Percentiles rank a stretch among this genome's conserved stretches.
Evolutionary conservation across 2,113 vertebrate species (phyloP).

Genomic region (Ploceus nigricollis): DNA sequence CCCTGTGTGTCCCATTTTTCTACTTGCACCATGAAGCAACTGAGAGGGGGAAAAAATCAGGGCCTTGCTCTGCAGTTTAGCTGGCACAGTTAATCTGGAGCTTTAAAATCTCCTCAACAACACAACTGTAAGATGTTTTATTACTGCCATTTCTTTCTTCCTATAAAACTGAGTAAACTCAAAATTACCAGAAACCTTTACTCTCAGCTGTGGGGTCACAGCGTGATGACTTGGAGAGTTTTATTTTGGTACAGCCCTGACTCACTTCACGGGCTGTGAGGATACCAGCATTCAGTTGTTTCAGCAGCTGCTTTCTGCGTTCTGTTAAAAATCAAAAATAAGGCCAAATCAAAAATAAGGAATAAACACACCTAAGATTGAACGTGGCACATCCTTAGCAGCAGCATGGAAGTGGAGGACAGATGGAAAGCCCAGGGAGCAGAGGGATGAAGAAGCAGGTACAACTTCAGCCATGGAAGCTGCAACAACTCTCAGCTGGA

Average conservation of each 20-base stretch:
- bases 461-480: not conserved
- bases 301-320: not conserved
- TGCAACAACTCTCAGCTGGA: not conserved
- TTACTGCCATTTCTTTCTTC: not conserved
- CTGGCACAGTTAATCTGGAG: not conserved
- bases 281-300: not conserved
- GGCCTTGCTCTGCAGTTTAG: not conserved
- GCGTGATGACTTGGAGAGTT: not conserved
- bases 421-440: not conserved
- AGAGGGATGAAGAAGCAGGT: not conserved
- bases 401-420: not conserved
- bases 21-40: not conserved
- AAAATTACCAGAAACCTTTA: not conserved
- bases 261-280: not conserved
- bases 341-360: not conserved
- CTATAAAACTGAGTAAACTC: not conserved
- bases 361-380: not conserved
- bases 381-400: not conserved
- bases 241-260: not conserved
- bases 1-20: accelerated
- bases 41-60: not conserved
- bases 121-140: not conserved
- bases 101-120: not conserved
- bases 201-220: not conserved
- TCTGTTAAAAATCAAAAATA: not conserved